Evolutionary conservation across 2,113 vertebrate genomes (phyloP).

Genomic region (Lota lota): DNA sequence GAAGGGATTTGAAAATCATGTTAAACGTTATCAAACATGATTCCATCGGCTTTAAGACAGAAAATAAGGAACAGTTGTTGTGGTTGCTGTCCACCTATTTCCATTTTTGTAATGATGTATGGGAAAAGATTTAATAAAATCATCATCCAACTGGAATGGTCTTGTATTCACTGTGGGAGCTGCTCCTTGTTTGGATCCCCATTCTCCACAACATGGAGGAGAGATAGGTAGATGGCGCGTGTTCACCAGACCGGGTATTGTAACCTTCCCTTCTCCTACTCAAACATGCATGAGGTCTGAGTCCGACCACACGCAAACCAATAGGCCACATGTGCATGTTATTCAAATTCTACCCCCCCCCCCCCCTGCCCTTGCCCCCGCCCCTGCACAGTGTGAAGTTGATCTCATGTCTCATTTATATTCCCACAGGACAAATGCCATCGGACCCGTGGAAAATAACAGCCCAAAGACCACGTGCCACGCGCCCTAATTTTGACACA

Average conservation of each 20-base stretch:
- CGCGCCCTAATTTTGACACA: conserved; percentile 21
- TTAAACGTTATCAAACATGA: background rate
- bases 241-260: no score
- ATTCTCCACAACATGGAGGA: background rate
- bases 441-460: conserved; percentile 9
- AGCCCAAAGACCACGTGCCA: conserved; percentile 11
- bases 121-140: background rate
- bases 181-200: background rate
- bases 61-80: no score
- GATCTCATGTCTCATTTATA: conserved; percentile 56
- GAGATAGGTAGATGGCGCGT: background rate
- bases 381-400: conserved; percentile 2
- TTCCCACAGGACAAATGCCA: conserved; percentile 56
- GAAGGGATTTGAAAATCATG: background rate
- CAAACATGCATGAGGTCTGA: conserved; percentile 52
- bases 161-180: no score
- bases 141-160: no score
- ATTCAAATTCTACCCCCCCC: background rate
- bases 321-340: conserved; percentile 48
- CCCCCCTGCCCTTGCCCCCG: background rate
- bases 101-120: background rate
- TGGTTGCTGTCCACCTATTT: background rate
- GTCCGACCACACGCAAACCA: conserved; percentile 34
- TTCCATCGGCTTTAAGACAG: background rate
- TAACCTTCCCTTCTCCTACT: conserved; percentile 27